Evolutionary conservation across 2,113 vertebrate species (phyloP).

Genomic region (Paedocypris sp.): DNA sequence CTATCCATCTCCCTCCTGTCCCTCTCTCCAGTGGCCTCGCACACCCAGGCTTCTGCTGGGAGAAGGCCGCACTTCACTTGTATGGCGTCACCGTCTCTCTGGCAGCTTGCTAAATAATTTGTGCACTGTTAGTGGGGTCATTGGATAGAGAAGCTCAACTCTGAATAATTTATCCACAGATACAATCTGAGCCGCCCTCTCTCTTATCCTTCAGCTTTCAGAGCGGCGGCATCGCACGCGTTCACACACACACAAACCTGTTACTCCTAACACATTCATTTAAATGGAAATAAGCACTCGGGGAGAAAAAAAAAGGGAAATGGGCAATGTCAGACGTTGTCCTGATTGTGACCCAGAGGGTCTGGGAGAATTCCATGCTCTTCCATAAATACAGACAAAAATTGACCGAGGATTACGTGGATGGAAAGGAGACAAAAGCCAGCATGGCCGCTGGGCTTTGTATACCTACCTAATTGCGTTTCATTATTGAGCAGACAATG

Average conservation of each 20-base stretch:
- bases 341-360: constrained; percentile 45
- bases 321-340: constrained; percentile 41
- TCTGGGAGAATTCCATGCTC: constrained; percentile 45
- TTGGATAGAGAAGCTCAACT: constrained; percentile 60
- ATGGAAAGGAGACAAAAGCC: constrained; percentile 51
- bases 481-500: constrained; percentile 61
- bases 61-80: constrained; percentile 46
- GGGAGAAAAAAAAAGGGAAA: constrained; percentile 31
- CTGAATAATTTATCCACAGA: constrained; percentile 65
- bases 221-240: constrained; percentile 42
- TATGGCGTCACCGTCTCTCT: constrained; percentile 51
- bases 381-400: constrained; percentile 37
- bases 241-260: constrained; percentile 22
- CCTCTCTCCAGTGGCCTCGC: constrained; percentile 19
- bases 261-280: constrained; percentile 48
- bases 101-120: constrained; percentile 69
- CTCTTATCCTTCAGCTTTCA: constrained; percentile 56
- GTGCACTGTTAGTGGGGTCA: constrained; percentile 65
- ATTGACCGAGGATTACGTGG: constrained; percentile 48
- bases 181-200: constrained; percentile 62
- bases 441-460: constrained; percentile 49
- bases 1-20: constrained; percentile 19
- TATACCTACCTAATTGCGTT: constrained; percentile 63
- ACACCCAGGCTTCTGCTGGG: constrained; percentile 44
- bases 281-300: constrained; percentile 48